Evolutionary conservation across 2,113 vertebrate species (phyloP).

Genomic region (Pseudois nayaur): DNA sequence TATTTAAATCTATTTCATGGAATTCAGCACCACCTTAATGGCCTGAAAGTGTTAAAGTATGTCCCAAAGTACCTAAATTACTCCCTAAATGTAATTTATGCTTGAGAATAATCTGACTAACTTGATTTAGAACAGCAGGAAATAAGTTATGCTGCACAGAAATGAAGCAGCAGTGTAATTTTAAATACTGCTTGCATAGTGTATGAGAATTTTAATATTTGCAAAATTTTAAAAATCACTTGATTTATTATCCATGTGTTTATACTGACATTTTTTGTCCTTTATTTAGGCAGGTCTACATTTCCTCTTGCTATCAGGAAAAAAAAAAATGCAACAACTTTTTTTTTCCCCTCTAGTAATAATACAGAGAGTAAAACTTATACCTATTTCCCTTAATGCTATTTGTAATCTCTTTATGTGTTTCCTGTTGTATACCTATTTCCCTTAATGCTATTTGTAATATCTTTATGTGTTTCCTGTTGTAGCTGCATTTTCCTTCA

Average conservation of each 20-base stretch:
- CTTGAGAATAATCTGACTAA: conserved; percentile 69
- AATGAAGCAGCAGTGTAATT: conserved; percentile 54
- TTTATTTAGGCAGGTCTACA: conserved; percentile 25
- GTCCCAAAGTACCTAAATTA: conserved; percentile 67
- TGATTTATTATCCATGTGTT: conserved; percentile 53
- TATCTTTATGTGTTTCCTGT: background rate
- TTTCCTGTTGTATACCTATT: background rate
- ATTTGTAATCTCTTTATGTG: background rate
- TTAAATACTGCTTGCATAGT: conserved; percentile 60
- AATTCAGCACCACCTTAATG: conserved; percentile 60
- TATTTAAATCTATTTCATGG: conserved; percentile 68
- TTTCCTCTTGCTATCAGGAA: background rate
- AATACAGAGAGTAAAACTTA: conserved; percentile 1
- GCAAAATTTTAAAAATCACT: conserved; percentile 46
- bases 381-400: conserved; percentile 15
- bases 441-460: conserved; percentile 21
- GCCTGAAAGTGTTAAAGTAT: conserved; percentile 65
- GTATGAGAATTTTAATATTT: conserved; percentile 59
- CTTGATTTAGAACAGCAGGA: conserved; percentile 72
- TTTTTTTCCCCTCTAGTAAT: background rate
- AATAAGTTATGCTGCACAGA: conserved; percentile 65
- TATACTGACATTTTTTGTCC: conserved; percentile 10
- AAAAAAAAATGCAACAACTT: background rate
- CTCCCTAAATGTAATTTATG: conserved; percentile 70
- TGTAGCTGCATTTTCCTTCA: background rate